Evolutionary conservation across 2,888 invertebrate genomes (phyloP), one percentile per base, ranked within the genome.

Genomic region (Toxonevra muliebris): DNA sequence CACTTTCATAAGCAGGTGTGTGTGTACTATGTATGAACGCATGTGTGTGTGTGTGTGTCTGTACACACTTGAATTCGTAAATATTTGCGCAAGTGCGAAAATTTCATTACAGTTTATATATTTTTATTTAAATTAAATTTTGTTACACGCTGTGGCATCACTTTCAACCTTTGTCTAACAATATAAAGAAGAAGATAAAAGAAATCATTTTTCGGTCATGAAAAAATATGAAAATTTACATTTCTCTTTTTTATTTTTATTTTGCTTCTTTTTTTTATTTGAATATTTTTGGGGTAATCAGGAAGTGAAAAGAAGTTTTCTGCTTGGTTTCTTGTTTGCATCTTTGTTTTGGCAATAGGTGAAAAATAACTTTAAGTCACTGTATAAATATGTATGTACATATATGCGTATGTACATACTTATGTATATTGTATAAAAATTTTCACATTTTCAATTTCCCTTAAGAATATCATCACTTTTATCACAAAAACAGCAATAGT

Each of bases 41-140:
- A 13, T 48, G 9, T n/a, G 1, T 2, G 11, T 9, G 20, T 19
- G 20, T 20, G 20, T 7, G 48, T 15, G 55, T 42, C 10, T 50
- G 52, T 52, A 19, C 13, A 43, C 19, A 13, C 40, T 64, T 41
- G 48, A 19, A 19, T 57, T 42, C 40, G 58, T 76, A 80, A 78
- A 81, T 80, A 79, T 80, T 80, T 81, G 78, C 80, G 75, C 79
- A 79, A 78, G 81, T 80, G 79, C 77, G 79, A 80, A 80, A 77
- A 79, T 79, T 79, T 79, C 80, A 79, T 79, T 79, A 79, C 80
- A 76, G 75, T 74, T 76, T 75, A 73, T 79, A 77, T 79, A 30
- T 79, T 80, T 62, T 80, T 79, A 79, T 80, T 79, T 80, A 79
- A 79, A 79, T 79, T 80, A 79, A 75, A 76, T 76, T 76, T 76